Evolutionary conservation across 2,888 invertebrate species (phyloP), one percentile per base, ranked within the genome.

Genomic region (Macrostomum cliftonense): DNA sequence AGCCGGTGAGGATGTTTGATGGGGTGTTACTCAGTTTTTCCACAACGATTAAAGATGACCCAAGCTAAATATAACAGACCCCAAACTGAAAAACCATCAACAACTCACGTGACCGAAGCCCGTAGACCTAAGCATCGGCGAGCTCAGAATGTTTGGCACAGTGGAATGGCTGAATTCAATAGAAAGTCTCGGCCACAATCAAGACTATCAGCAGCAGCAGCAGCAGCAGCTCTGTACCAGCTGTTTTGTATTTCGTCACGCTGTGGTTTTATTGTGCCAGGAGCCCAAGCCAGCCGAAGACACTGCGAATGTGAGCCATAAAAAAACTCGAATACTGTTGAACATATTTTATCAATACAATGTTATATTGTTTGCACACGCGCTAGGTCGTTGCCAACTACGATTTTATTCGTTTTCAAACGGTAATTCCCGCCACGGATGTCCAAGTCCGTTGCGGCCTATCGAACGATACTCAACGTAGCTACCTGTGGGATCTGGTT

Each of bases 131-230:
- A 89, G 88, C 75, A 89, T 91, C 60, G 89, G 89, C 58, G 93
- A 93, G 75, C 78, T 95, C 63, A 77, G 93, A 59, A 91, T 93
- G 75, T 93, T 93, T 67, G 93, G 91, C 53, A 91, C 89, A 45
- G 91, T 93, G 57, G 91, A 93, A 71, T 93, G 93, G 93, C 77
- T 91, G 57, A 93, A 95, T 74, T 87, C 89, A 70, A 83, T 85
- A 55, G 91, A 91, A 75, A 89, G 89, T 74, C 77, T 93, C 67
- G 91, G 91, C 53, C 91, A 93, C 78, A 91, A 91, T 75, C 91
- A 89, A 71, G 88, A 4, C 9, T 4, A 28, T 9, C 28, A 28
- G 28, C 28, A 89, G 54, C 77, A 88, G 56, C 91, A 28, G 28
- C 28, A 89, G 54, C 77, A 88, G 56, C 91, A 91, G 71, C 75